phyloP scores from a whole-genome alignment of 2,888 invertebrate genomes.

The Calameuta idolon region DNA sequence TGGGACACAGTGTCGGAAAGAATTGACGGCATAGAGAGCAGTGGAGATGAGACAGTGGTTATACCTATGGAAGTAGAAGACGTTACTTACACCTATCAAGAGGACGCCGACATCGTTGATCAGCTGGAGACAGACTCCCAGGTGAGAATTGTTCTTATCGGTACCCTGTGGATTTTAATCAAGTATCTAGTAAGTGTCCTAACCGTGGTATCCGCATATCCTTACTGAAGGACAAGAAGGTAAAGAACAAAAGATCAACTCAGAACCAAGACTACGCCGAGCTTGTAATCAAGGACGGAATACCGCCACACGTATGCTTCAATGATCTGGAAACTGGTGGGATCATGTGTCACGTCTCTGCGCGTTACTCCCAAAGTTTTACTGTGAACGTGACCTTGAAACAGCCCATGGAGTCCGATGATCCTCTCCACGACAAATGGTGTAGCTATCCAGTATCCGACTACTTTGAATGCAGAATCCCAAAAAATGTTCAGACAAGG shows the following conservation, averaged over 20 bases:
- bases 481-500: slow-evolving; percentile 63
- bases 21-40: slow-evolving; percentile 1
- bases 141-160: background rate
- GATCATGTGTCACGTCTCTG: slow-evolving; percentile 73
- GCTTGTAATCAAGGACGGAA: background rate
- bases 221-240: background rate
- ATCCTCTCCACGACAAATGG: slow-evolving; percentile 63
- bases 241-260: background rate
- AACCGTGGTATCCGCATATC: background rate
- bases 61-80: background rate
- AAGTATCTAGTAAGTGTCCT: background rate
- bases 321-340: slow-evolving; percentile 52
- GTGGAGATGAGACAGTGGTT: background rate
- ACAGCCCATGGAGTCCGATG: slow-evolving; percentile 58
- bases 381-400: slow-evolving; percentile 70
- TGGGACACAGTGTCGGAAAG: background rate
- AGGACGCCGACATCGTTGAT: background rate
- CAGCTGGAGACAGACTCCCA: background rate
- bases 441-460: slow-evolving; percentile 77
- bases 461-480: slow-evolving; percentile 71
- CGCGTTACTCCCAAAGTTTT: slow-evolving; percentile 69
- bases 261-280: background rate
- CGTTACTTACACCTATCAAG: background rate
- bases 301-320: slow-evolving; percentile 74
- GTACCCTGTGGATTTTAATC: background rate